These are phyloP conservation scores for Apoda limacodes DNA, from an alignment of 2,888 invertebrate species.

Conservation along the genomic window DNA sequence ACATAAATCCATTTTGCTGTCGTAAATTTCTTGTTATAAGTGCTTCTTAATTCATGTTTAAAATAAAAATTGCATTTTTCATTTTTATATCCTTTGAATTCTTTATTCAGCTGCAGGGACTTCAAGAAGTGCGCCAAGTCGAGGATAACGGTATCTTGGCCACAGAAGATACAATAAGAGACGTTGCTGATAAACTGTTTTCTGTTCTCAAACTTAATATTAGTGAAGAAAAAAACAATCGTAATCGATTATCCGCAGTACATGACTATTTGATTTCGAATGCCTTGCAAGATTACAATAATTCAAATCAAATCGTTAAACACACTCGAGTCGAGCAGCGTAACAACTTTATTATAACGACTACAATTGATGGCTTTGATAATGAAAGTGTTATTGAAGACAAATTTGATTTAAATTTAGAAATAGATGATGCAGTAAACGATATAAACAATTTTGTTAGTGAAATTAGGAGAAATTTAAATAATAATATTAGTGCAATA, in stretches of 20 bases:
- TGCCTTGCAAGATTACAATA: conserved; percentile 30
- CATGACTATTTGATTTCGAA: conserved; percentile 36
- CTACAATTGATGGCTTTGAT: conserved; percentile 21
- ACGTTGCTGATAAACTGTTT: conserved; percentile 35
- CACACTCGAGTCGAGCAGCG: conserved; percentile 27
- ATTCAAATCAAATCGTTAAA: conserved; percentile 29
- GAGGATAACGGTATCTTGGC: conserved; percentile 24
- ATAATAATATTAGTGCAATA: conserved; percentile 4
- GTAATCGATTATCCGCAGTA: conserved; percentile 30
- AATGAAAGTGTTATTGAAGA: conserved; percentile 17
- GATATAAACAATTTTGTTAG: conserved; percentile 27
- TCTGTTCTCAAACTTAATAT: conserved; percentile 25
- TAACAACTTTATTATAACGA: conserved; percentile 25
- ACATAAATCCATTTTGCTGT: too few relatives aligned
- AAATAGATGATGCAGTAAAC: conserved; percentile 19
- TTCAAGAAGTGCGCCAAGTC: conserved; percentile 23
- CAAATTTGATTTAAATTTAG: conserved; percentile 1
- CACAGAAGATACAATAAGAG: conserved; percentile 27
- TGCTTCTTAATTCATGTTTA: too few relatives aligned
- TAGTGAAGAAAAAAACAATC: conserved; percentile 21
- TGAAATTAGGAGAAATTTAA: conserved; percentile 23
- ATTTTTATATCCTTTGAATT: too few relatives aligned
- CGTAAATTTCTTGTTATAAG: too few relatives aligned
- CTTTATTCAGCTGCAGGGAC: too few relatives aligned
- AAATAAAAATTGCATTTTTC: too few relatives aligned